Conservation (phyloP, 1,140 invertebrate genomes). For the Coboldia fuscipes region DNA sequence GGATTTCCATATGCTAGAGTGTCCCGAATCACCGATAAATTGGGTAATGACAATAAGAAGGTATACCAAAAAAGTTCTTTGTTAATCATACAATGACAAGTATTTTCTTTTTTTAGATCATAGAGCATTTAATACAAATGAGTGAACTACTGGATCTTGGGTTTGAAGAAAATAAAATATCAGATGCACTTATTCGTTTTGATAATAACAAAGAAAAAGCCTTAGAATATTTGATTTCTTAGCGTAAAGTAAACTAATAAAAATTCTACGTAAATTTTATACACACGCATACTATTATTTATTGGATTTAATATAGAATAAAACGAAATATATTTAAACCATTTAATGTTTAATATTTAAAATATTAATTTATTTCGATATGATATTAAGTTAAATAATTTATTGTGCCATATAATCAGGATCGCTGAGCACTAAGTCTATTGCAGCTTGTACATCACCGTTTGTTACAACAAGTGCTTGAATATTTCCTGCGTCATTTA, state of each 20-base stretch:
- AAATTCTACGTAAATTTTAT: too few relatives aligned
- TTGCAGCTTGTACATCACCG: slow-evolving; percentile 71
- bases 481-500: slow-evolving; percentile 64
- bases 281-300: too few relatives aligned
- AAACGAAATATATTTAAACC: too few relatives aligned
- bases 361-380: too few relatives aligned
- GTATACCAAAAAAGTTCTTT: slow-evolving; percentile 23
- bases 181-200: slow-evolving; percentile 47
- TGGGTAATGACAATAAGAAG: slow-evolving; percentile 68
- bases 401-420: too few relatives aligned
- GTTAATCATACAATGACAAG: slow-evolving; percentile 1
- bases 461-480: slow-evolving; percentile 58
- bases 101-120: slow-evolving; percentile 31
- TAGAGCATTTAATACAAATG: slow-evolving; percentile 41
- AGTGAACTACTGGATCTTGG: slow-evolving; percentile 60
- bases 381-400: too few relatives aligned
- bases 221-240: slow-evolving; percentile 59
- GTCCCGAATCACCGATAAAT: slow-evolving; percentile 43
- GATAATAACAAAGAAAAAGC: slow-evolving; percentile 71
- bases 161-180: slow-evolving; percentile 54
- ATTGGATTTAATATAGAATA: too few relatives aligned
- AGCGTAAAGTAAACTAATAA: slow-evolving; percentile 14
- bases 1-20: slow-evolving; percentile 62
- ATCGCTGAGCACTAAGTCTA: slow-evolving; percentile 64
- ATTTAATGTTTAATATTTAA: too few relatives aligned